These are phyloP conservation scores for Oncorhynchus keta DNA, from an alignment of 2,113 vertebrate genomes.

Conservation along the genomic window DNA sequence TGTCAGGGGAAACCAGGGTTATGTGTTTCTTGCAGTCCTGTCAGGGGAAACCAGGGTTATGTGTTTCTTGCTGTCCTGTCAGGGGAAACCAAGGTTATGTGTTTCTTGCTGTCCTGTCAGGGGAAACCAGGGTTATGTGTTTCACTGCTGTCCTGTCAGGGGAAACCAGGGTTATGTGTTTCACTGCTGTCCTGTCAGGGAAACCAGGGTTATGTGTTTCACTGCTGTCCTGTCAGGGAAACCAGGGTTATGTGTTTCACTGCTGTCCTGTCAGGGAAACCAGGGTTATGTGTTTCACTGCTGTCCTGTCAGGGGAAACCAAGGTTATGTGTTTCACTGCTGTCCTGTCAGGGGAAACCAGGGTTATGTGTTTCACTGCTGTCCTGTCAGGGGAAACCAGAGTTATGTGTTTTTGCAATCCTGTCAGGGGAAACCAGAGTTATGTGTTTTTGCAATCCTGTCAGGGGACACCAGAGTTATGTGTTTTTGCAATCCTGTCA, in stretches of 20 bases:
- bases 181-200: no score
- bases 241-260: not conserved
- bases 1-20: no score
- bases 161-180: no score
- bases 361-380: not conserved
- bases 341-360: not conserved
- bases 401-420: accelerated
- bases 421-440: not conserved
- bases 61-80: not conserved
- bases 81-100: not conserved
- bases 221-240: not conserved
- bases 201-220: not conserved
- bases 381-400: not conserved
- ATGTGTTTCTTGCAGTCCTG: not conserved
- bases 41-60: not conserved
- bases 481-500: not conserved
- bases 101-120: no score
- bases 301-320: not conserved
- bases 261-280: not conserved
- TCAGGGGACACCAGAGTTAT: not conserved
- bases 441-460: not conserved
- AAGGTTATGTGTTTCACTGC: no score
- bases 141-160: no score
- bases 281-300: not conserved
- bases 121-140: no score